Evolutionary conservation across 1,140 invertebrate genomes (phyloP).

Genomic region (Centruroides sculpturatus): DNA sequence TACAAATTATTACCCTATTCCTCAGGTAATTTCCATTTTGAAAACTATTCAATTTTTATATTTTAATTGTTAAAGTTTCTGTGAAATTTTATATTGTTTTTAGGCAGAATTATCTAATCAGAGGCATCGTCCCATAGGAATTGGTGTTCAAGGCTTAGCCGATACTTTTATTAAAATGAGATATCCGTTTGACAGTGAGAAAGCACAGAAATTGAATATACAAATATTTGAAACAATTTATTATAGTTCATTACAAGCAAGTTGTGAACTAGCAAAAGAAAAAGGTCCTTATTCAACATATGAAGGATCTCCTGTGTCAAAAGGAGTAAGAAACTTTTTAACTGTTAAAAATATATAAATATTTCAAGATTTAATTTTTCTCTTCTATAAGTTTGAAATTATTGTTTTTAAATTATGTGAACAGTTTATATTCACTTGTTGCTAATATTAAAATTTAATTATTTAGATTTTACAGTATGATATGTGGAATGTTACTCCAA

Average conservation of each 20-base stretch:
- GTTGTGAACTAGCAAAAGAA: constrained; percentile 83
- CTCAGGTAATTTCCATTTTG: constrained; percentile 45
- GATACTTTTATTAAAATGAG: constrained; percentile 94
- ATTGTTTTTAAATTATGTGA: too few relatives aligned
- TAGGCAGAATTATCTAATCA: constrained; percentile 66
- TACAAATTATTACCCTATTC: constrained; percentile 88
- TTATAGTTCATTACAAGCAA: constrained; percentile 89
- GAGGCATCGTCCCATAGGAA: constrained; percentile 84
- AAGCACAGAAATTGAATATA: constrained; percentile 76
- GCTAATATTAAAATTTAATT: neutral
- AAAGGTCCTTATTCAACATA: constrained; percentile 84
- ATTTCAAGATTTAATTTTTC: too few relatives aligned
- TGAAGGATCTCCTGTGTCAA: constrained; percentile 75
- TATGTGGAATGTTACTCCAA: constrained; percentile 91
- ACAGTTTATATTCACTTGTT: too few relatives aligned
- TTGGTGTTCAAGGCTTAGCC: constrained; percentile 92
- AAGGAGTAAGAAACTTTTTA: constrained; percentile 47
- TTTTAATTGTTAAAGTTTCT: too few relatives aligned
- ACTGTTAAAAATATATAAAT: too few relatives aligned
- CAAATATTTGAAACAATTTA: constrained; percentile 99
- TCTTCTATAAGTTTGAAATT: too few relatives aligned
- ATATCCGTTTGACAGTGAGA: constrained; percentile 63
- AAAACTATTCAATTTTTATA: too few relatives aligned
- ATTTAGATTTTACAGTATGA: constrained; percentile 82
- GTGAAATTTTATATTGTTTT: constrained; percentile 13